These are phyloP conservation scores for Drosophila borborema DNA, from an alignment of 2,888 invertebrate species.

Conservation along the genomic window DNA sequence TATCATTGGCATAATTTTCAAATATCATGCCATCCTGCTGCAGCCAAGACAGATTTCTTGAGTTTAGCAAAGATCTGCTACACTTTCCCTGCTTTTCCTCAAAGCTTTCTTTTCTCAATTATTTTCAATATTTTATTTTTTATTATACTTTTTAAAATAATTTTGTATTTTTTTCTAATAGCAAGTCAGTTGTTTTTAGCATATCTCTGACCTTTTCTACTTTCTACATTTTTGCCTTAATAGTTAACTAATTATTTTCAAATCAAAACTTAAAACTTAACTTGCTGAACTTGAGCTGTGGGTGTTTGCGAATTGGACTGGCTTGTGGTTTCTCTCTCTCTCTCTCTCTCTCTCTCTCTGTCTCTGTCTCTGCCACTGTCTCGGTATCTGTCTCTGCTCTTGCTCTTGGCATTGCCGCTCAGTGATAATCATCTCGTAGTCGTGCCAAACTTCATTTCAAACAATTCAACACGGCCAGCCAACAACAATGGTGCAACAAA, in stretches of 20 bases:
- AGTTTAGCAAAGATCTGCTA: neutral
- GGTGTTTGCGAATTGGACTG: constrained; percentile 4
- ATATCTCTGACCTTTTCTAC: neutral
- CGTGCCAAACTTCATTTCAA: constrained; percentile 56
- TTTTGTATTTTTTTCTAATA: neutral
- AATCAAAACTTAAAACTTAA: constrained; percentile 30
- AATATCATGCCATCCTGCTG: too few species aligned
- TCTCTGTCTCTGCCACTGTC: neutral
- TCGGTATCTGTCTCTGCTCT: neutral
- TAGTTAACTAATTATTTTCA: constrained; percentile 38
- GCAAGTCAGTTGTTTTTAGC: neutral
- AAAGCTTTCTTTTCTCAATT: neutral
- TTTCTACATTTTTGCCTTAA: neutral
- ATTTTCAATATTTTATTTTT: neutral
- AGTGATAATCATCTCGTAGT: constrained; percentile 60
- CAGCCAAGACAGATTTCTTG: too few species aligned
- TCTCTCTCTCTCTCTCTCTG: neutral
- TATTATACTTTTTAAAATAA: neutral
- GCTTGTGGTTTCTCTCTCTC: neutral
- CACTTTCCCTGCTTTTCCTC: neutral
- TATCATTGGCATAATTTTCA: neutral
- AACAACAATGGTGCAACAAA: constrained; percentile 74
- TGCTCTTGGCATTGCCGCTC: constrained; percentile 4
- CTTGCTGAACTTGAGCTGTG: constrained; percentile 5
- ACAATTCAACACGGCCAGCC: constrained; percentile 55